Base-by-base conservation (phyloP, 2,888 invertebrate genomes). In the Agonopterix alstromeriana region DNA sequence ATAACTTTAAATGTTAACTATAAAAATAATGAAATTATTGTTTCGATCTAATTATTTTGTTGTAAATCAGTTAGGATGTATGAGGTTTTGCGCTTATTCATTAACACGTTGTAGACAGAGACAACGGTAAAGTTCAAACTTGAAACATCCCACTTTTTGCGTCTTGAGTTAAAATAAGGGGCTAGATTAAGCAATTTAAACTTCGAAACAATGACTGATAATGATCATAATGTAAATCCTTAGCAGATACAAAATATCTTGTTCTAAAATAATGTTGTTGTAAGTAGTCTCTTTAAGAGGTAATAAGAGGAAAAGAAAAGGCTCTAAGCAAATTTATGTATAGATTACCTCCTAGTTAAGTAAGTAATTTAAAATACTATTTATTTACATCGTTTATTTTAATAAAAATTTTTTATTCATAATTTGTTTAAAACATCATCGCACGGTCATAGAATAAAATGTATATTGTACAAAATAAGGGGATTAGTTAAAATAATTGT, bases 171-270 rank as follows among this genome's bases (percentile, higher is more conserved):
- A 27, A 42, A 11, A 27, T 44, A 46, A 45, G 48, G 42, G 51
- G 51, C 43, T 43, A 47, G 42, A 50, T 48, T 48, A 51, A 43
- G 45, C 38, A 48, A 48, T 42, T 56, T 52, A 53, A 57, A 51
- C 54, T 55, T 61, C 60, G 65, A 71, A 68, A 64, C 60, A 70
- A 68, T 68, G 73, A 73, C 73, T 73, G 73, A 73, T 67, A 58
- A 56, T 50, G 65, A 67, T 68, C 56, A 63, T 63, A 61, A 55
- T 67, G 66, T 70, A 67, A 65, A 60, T 53, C 51, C 47, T 57
- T 64, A 65, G 60, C 43, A 53, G 61, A 61, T 57, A 59, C 51
- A 36, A 46, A 42, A 40, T 42, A 44, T 50, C 50, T 54, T 50
- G 51, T 50, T 48, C 35, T 50, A 49, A 49, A 45, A 44, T 48